A percentile compares a stretch with the other conserved stretches of the same genome.
phyloP scores from a whole-genome alignment of 1,140 invertebrate species.

The Drosophila nigromelanica region DNA sequence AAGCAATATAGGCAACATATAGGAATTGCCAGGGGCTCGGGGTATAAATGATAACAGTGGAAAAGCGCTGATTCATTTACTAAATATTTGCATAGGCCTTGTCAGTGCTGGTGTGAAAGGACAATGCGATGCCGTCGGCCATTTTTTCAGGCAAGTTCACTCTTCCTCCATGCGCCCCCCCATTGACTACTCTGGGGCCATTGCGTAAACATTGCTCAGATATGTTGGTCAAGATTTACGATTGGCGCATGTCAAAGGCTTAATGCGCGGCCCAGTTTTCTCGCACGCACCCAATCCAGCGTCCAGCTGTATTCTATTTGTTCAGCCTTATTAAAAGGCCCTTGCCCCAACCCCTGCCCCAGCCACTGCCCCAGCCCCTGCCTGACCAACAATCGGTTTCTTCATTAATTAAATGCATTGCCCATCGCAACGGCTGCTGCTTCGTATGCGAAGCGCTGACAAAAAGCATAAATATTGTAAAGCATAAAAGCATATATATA shows the following conservation, averaged over 20 bases:
- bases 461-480: slow-evolving; percentile 80
- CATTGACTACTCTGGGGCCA: slow-evolving; percentile 7
- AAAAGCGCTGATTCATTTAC: slow-evolving; percentile 84
- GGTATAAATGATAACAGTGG: slow-evolving; percentile 81
- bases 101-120: slow-evolving; percentile 74
- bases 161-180: not conserved
- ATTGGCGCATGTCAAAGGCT: slow-evolving; percentile 83
- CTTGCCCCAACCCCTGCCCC: too few species aligned
- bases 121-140: slow-evolving; percentile 60
- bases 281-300: not conserved
- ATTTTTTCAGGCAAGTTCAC: slow-evolving; percentile 48
- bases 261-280: slow-evolving; percentile 52
- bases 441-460: slow-evolving; percentile 69
- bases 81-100: slow-evolving; percentile 84
- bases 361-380: not conserved
- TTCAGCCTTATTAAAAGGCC: slow-evolving; percentile 71
- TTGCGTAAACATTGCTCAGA: slow-evolving; percentile 76
- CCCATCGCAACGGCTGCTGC: slow-evolving; percentile 49
- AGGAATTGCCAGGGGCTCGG: slow-evolving; percentile 13
- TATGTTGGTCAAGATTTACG: slow-evolving; percentile 83
- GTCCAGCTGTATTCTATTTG: slow-evolving; percentile 55
- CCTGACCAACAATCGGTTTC: slow-evolving; percentile 51
- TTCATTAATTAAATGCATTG: slow-evolving; percentile 78
- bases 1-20: slow-evolving; percentile 4
- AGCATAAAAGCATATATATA: slow-evolving; percentile 50